These are phyloP conservation scores for Fregetta grallaria DNA, from an alignment of 2,113 vertebrate species.

Conservation along the genomic window DNA sequence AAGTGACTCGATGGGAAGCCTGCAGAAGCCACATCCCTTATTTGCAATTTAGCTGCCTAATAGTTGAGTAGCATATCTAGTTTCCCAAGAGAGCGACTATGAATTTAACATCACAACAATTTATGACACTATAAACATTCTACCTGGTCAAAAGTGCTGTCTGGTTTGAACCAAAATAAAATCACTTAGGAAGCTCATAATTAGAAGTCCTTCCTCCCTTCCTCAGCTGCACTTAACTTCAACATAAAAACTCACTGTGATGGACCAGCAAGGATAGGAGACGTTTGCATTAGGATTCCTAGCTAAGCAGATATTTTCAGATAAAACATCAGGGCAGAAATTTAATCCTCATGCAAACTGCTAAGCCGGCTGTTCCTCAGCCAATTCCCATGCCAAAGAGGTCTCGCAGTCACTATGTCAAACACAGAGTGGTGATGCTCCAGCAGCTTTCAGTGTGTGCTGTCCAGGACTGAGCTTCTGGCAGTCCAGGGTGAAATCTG, in stretches of 20 bases:
- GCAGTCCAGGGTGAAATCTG: not conserved
- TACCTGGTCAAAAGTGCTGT: not conserved
- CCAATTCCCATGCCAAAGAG: not conserved
- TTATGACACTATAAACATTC: not conserved
- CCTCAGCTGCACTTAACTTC: not conserved
- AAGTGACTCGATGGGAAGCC: fast-evolving
- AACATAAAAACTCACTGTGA: not conserved
- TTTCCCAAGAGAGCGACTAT: not conserved
- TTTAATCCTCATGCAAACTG: not conserved
- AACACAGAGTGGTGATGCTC: not conserved
- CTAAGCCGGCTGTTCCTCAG: not conserved
- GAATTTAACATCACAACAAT: not conserved
- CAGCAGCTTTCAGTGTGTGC: not conserved
- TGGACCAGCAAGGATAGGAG: not conserved
- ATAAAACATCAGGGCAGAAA: not conserved
- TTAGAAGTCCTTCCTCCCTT: not conserved
- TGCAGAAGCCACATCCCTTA: not conserved
- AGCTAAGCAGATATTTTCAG: not conserved
- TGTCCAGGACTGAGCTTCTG: not conserved
- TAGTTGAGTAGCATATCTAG: not conserved
- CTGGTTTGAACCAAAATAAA: not conserved
- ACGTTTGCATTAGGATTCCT: not conserved
- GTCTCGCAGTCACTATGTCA: not conserved
- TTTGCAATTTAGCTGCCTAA: not conserved
- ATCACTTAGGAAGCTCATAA: not conserved